Evolutionary conservation across 2,113 vertebrate genomes (phyloP).

Genomic region (Erpornis zantholeuca): DNA sequence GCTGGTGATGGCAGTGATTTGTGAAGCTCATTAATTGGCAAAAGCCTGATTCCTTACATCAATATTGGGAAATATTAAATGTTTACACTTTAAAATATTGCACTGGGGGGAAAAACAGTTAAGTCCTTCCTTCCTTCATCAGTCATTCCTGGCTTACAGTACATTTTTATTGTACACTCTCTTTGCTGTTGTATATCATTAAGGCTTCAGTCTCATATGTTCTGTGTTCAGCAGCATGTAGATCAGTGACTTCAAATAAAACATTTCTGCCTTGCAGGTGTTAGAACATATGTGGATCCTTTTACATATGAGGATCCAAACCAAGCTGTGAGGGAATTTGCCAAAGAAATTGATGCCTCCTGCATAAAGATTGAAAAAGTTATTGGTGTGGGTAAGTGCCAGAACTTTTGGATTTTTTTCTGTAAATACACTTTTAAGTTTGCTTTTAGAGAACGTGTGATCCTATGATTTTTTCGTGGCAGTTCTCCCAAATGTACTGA

Average conservation of each 20-base stretch:
- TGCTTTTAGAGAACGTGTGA: neutral
- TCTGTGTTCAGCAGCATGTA: conserved; percentile 60
- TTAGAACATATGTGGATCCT: conserved; percentile 96
- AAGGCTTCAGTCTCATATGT: conserved; percentile 56
- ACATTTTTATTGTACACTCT: conserved; percentile 24
- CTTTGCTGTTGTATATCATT: conserved; percentile 57
- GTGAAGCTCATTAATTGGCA: neutral
- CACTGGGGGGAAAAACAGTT: neutral
- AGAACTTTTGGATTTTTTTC: conserved; percentile 1
- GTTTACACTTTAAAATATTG: neutral
- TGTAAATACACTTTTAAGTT: neutral
- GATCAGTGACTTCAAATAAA: conserved; percentile 43
- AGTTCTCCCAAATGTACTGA: neutral
- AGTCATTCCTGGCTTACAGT: conserved; percentile 43
- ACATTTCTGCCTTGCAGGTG: conserved; percentile 79
- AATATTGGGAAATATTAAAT: neutral
- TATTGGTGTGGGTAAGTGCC: conserved; percentile 92
- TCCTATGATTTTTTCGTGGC: neutral
- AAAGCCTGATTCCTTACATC: neutral
- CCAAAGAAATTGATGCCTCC: conserved; percentile 97
- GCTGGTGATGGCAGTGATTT: neutral
- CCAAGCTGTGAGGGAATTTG: conserved; percentile 96
- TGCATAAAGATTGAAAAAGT: conserved; percentile 99
- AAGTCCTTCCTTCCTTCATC: conserved; percentile 9
- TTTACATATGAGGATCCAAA: conserved; percentile 99